phyloP scores from a whole-genome alignment of 2,888 invertebrate genomes.

The Drosophila conformis region DNA sequence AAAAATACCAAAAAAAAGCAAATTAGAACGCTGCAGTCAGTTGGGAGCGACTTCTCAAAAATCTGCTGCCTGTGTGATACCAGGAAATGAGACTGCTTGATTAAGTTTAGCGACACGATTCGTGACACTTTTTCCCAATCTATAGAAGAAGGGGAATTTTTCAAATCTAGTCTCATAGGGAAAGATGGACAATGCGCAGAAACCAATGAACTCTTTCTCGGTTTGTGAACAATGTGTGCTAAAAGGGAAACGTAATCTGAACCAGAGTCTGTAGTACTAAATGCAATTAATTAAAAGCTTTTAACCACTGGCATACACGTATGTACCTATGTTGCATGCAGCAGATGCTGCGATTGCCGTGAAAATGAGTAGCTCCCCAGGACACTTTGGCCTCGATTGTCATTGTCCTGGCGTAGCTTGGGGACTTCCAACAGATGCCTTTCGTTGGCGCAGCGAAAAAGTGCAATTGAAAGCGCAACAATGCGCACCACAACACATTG shows the following conservation, averaged over 20 bases:
- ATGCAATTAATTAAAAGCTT: slow-evolving; percentile 77
- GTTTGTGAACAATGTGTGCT: slow-evolving; percentile 4
- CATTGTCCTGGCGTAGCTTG: slow-evolving; percentile 54
- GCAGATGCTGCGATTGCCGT: slow-evolving; percentile 51
- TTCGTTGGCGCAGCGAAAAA: slow-evolving; percentile 56
- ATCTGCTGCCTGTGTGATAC: background rate
- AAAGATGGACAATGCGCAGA: background rate
- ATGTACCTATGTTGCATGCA: slow-evolving; percentile 18
- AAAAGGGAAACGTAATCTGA: slow-evolving; percentile 31
- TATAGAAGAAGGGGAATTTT: background rate
- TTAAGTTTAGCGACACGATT: background rate
- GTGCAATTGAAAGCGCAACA: slow-evolving; percentile 75
- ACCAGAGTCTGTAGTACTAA: slow-evolving; percentile 57
- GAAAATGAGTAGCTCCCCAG: slow-evolving; percentile 63
- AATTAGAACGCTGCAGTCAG: slow-evolving; percentile 8
- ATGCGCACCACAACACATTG: slow-evolving; percentile 78
- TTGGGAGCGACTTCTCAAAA: background rate
- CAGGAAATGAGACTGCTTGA: background rate
- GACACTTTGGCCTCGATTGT: slow-evolving; percentile 37
- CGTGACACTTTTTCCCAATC: background rate
- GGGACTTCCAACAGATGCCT: slow-evolving; percentile 53
- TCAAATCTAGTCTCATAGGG: background rate
- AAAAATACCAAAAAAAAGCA: slow-evolving; percentile 9
- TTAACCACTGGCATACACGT: slow-evolving; percentile 36
- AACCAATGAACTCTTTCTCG: background rate